A percentile compares a stretch with the other conserved stretches of the same genome.
Conservation (phyloP, 2,888 invertebrate species). For the Iselma pallidipennis region DNA sequence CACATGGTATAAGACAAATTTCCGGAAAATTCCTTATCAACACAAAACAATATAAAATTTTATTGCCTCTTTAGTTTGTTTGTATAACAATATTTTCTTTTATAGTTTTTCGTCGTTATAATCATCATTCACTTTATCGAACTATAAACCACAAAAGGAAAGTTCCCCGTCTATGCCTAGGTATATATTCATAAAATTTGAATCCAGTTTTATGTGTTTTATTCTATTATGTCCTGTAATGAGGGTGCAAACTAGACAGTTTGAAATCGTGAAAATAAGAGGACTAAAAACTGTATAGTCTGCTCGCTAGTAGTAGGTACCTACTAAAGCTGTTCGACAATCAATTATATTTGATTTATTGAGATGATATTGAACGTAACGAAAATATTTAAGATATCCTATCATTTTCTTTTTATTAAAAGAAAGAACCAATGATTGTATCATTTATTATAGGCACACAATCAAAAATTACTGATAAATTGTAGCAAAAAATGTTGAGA, state of each 20-base stretch:
- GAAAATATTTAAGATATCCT: slow-evolving; percentile 31
- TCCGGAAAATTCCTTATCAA: background rate
- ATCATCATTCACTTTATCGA: background rate
- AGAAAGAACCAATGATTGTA: slow-evolving; percentile 26
- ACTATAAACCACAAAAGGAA: background rate
- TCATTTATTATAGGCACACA: slow-evolving; percentile 27
- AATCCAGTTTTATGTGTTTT: too few relatives aligned
- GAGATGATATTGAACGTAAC: slow-evolving; percentile 25
- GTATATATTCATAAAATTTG: background rate
- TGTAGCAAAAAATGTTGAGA: background rate
- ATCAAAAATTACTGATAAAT: background rate
- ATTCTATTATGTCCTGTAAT: background rate
- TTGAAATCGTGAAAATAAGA: background rate
- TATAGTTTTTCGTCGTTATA: background rate
- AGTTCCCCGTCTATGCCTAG: too few relatives aligned
- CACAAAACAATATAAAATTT: background rate
- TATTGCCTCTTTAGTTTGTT: background rate
- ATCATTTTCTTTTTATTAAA: slow-evolving; percentile 25
- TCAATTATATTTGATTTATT: slow-evolving; percentile 34
- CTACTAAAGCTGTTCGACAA: slow-evolving; percentile 10
- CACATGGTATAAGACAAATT: background rate
- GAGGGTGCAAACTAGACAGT: background rate
- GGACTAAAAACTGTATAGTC: too few relatives aligned
- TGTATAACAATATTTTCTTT: background rate
- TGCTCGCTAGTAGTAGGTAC: too few relatives aligned